Conservation (phyloP, 2,797 vertebrate species). For the Myripristis murdjan region DNA sequence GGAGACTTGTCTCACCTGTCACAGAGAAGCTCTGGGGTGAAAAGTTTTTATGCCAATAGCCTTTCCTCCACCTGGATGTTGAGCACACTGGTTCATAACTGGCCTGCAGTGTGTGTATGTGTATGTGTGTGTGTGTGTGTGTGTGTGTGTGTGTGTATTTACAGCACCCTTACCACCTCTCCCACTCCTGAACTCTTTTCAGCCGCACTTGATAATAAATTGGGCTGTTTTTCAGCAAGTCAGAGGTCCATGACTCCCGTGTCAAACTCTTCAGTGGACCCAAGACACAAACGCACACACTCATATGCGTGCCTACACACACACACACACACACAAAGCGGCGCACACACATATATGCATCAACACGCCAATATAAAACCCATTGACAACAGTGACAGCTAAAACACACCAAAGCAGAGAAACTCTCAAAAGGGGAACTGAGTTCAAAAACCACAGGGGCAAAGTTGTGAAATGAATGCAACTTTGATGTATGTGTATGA, state of each 20-base stretch:
- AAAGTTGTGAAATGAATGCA: neutral
- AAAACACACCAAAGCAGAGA: neutral
- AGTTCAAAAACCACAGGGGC: neutral
- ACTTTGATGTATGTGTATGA: slow-evolving; percentile 10
- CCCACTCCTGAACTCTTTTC: neutral
- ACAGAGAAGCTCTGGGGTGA: neutral
- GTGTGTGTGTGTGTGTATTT: too few species aligned
- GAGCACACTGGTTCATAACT: slow-evolving; percentile 6
- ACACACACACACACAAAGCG: neutral
- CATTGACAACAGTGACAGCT: neutral
- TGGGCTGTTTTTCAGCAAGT: neutral
- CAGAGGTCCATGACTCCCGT: slow-evolving; percentile 1
- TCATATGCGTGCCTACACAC: neutral
- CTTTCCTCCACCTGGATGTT: neutral
- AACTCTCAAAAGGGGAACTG: neutral
- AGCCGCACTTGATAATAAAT: slow-evolving; percentile 1
- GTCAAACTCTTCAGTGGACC: neutral
- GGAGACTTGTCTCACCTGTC: neutral
- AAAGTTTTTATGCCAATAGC: neutral
- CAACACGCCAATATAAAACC: neutral
- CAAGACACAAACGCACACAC: neutral
- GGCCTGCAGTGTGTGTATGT: slow-evolving; percentile 14
- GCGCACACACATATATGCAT: neutral
- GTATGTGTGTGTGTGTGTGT: slow-evolving; percentile 16
- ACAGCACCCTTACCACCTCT: neutral